Conservation (phyloP, 2,113 vertebrate species). For the Heteronetta atricapilla region DNA sequence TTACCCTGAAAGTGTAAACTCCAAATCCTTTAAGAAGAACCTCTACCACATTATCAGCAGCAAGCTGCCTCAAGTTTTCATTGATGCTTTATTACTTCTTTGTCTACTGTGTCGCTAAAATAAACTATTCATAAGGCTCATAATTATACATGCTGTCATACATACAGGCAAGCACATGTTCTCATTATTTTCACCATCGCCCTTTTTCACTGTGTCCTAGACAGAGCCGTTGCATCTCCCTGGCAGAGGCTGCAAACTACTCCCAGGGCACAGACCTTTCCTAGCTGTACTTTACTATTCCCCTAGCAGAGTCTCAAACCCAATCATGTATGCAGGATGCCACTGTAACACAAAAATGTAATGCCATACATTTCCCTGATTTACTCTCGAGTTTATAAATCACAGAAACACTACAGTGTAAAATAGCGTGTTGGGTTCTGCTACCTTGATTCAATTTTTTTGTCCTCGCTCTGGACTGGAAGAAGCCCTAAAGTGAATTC, state of each 20-base stretch:
- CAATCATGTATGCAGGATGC: not conserved
- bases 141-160: fast-evolving
- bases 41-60: not conserved
- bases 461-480: not conserved
- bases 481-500: not conserved
- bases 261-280: not conserved
- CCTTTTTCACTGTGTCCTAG: not conserved
- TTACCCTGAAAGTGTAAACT: not conserved
- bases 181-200: not conserved
- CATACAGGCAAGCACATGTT: not conserved
- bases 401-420: not conserved
- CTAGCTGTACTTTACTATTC: not conserved
- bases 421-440: not conserved
- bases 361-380: not conserved
- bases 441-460: not conserved
- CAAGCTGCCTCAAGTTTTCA: not conserved
- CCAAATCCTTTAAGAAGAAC: not conserved
- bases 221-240: not conserved
- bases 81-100: not conserved
- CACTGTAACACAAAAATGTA: not conserved
- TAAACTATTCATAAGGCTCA: not conserved
- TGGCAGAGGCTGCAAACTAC: not conserved
- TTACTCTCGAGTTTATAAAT: not conserved
- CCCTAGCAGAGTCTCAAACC: not conserved
- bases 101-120: not conserved